Evolutionary conservation across 2,888 invertebrate genomes (phyloP).

Genomic region (Nysson spinosus): DNA sequence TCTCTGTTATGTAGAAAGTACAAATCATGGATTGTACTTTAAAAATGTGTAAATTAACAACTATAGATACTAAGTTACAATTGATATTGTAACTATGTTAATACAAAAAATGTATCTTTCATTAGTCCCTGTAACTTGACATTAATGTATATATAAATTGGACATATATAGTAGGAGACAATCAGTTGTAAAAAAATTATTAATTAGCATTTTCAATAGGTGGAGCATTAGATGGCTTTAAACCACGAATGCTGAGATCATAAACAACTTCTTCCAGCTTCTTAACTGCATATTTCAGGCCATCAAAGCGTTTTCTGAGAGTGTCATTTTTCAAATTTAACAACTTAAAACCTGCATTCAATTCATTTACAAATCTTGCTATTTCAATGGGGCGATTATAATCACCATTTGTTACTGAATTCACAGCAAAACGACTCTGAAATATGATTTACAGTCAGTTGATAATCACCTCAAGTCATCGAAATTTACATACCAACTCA

Average conservation of each 20-base stretch:
- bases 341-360: slow-evolving; percentile 93
- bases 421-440: slow-evolving; percentile 88
- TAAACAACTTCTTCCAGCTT: slow-evolving; percentile 96
- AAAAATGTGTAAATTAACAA: too few species aligned
- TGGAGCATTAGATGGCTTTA: slow-evolving; percentile 77
- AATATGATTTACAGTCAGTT: slow-evolving; percentile 58
- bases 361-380: slow-evolving; percentile 89
- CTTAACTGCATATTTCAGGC: slow-evolving; percentile 93
- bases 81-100: too few species aligned
- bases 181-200: slow-evolving; percentile 22
- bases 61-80: too few species aligned
- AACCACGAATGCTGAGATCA: slow-evolving; percentile 89
- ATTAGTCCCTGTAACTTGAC: too few species aligned
- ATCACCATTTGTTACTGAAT: slow-evolving; percentile 90
- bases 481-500: slow-evolving; percentile 84
- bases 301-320: slow-evolving; percentile 91
- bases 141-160: slow-evolving; percentile 11
- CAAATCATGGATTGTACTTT: too few species aligned
- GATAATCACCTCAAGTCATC: neutral
- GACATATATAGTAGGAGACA: slow-evolving; percentile 4
- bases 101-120: too few species aligned
- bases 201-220: slow-evolving; percentile 38
- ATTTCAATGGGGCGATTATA: slow-evolving; percentile 89
- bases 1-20: too few species aligned
- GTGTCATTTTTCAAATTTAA: slow-evolving; percentile 94